Percentiles rank a stretch among this genome's conserved stretches.
Conservation (phyloP, 2,797 vertebrate genomes). For the Pterois miles region DNA sequence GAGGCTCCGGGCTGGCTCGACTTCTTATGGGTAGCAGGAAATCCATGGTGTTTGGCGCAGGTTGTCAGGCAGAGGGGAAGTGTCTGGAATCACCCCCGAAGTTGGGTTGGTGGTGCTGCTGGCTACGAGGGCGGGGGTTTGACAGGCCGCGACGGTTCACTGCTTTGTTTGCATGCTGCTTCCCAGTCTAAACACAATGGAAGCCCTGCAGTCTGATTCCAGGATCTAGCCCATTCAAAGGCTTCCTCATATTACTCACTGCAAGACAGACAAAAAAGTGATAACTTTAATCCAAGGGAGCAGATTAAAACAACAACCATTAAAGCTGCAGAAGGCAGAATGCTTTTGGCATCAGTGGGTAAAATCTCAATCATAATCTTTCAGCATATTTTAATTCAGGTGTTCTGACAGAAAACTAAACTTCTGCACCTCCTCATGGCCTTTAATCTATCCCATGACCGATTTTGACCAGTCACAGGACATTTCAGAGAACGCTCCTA, state of each 20-base stretch:
- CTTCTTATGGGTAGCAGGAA: conserved; percentile 58
- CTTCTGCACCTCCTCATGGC: too few relatives aligned
- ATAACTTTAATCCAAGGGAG: neutral
- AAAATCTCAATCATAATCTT: too few relatives aligned
- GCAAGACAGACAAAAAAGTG: conserved; percentile 38
- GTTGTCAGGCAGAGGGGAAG: conserved; percentile 42
- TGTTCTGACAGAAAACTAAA: too few relatives aligned
- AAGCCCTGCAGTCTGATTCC: conserved; percentile 66
- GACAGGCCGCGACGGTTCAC: conserved; percentile 61
- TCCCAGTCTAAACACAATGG: conserved; percentile 65
- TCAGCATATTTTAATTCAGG: too few relatives aligned
- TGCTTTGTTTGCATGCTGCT: conserved; percentile 72
- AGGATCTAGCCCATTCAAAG: conserved; percentile 77
- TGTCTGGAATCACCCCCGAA: conserved; percentile 40
- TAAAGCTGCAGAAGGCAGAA: neutral
- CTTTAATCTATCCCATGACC: too few relatives aligned
- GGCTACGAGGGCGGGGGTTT: conserved; percentile 49
- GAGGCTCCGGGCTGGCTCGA: conserved; percentile 50
- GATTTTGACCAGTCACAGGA: too few relatives aligned
- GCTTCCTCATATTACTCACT: conserved; percentile 85
- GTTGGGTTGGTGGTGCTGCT: conserved; percentile 37
- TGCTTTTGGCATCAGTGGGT: too few relatives aligned
- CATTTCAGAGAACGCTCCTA: too few relatives aligned
- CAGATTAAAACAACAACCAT: neutral
- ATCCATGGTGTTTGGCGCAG: conserved; percentile 67